A percentile compares a stretch with the other conserved stretches of the same genome.
Conservation (phyloP, 1,140 invertebrate genomes). For the Bombus pyrosoma region DNA sequence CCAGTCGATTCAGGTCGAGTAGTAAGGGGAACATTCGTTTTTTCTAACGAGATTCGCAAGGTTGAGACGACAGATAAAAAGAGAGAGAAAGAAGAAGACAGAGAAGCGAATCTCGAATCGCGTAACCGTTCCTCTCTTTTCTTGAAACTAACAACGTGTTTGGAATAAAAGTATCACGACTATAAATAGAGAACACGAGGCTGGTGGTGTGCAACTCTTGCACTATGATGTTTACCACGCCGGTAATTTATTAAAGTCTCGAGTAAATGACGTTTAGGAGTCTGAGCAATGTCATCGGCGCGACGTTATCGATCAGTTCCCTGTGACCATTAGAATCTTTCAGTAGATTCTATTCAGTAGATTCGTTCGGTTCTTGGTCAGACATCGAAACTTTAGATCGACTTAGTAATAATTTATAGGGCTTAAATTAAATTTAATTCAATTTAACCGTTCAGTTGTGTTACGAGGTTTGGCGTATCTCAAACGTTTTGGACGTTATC, state of each 20-base stretch:
- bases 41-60: conserved; percentile 6
- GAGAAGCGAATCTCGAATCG: neutral
- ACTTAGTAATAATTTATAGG: neutral
- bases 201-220: neutral
- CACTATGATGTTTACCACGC: neutral
- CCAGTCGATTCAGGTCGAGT: conserved; percentile 1
- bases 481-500: neutral
- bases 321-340: neutral
- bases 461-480: neutral
- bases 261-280: neutral
- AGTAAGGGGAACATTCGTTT: neutral
- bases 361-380: neutral
- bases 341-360: neutral
- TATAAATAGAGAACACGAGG: conserved; percentile 26
- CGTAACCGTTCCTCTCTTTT: conserved; percentile 6
- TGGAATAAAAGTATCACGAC: neutral
- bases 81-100: neutral
- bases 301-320: neutral
- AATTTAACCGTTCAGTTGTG: neutral
- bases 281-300: neutral
- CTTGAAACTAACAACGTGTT: conserved; percentile 4
- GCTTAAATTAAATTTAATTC: accelerated
- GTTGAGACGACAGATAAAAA: neutral
- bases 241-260: neutral
- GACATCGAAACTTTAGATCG: neutral